These are phyloP conservation scores for Colaptes auratus DNA, from an alignment of 2,113 vertebrate genomes.

Conservation along the genomic window DNA sequence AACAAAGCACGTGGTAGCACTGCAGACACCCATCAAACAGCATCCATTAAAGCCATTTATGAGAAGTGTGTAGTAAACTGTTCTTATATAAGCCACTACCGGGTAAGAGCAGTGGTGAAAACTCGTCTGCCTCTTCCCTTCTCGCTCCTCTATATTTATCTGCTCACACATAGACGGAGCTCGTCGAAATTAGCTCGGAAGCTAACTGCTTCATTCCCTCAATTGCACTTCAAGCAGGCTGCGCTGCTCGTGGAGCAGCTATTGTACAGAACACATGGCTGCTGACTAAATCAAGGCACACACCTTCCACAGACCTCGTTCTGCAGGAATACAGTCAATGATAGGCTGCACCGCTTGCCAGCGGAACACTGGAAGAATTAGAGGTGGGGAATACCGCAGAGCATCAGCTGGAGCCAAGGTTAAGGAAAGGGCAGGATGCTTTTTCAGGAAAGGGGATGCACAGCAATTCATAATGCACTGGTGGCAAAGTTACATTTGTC, in stretches of 20 bases:
- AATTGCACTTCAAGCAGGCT: conserved; percentile 18
- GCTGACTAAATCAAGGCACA: conserved; percentile 24
- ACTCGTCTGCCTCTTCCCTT: conserved; percentile 21
- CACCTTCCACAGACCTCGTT: conserved; percentile 15
- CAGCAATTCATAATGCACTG: not conserved
- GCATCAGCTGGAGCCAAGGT: conserved; percentile 24
- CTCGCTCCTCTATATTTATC: conserved; percentile 10
- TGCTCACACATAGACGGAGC: conserved; percentile 19
- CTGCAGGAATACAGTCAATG: conserved; percentile 2
- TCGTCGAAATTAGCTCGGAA: conserved; percentile 17
- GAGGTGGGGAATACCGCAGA: not conserved
- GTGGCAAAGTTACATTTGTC: conserved; percentile 40
- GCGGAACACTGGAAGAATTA: not conserved
- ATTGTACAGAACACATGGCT: conserved; percentile 33
- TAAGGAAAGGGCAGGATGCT: conserved; percentile 54
- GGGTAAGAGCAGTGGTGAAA: conserved; percentile 10
- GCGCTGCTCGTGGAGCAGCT: not conserved
- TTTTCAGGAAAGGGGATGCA: conserved; percentile 19
- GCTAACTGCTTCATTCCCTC: conserved; percentile 44
- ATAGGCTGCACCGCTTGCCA: not conserved
- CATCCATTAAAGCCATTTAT: conserved; percentile 34
- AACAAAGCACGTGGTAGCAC: not conserved
- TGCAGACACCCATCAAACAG: not conserved
- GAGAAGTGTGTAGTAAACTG: conserved; percentile 34
- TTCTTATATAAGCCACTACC: conserved; percentile 35